Base-by-base conservation (phyloP, 2,888 invertebrate species). In the Drosophila vallismaia region DNA sequence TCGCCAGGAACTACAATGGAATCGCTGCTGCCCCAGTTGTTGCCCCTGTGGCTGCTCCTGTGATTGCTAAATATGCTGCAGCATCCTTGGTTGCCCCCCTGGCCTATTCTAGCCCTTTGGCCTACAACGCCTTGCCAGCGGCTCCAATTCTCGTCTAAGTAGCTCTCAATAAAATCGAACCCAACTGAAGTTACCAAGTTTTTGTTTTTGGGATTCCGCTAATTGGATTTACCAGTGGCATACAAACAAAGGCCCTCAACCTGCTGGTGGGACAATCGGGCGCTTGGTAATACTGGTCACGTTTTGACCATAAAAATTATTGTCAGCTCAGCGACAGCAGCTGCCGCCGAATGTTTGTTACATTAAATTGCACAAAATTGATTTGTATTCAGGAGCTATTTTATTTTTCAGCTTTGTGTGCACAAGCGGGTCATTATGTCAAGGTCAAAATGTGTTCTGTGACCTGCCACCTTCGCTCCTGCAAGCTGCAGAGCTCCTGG, bases 1-100 rank as follows among this genome's bases (percentile, higher is more conserved):
- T 88, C 68, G 86, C 88, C 19, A 73, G 89, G 19, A 89, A 89
- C 56, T 79, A 76, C 74, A 88, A 89, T 77, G 85, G 87, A 0
- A 79, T 87, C 31, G 86, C 86, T 0, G 36, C 76, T 4, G 77
- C 79, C 10, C 87, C 88, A 3, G 57, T 89, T 24, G 29, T 87
- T 14, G 85, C 80, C 7, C 76, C 70, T 4, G 72, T 75, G 10
- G 59, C 62, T 7, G 1, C 44, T 14, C 48, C 55, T 29, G 10
- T 50, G 36, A n/a, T 33, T 7, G 33, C 33, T 14, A 33, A 36
- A n/a, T 50, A 8, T 8, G 10, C 33, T 7, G 10, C 33, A 10
- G 9, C 33, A 3, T 1, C 33, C 10, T 10, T 42, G 19, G 40
- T 19, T 1, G 19, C 40, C 6, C 12, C 12, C 4, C 44, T 44